Base-by-base conservation (phyloP, 2,888 invertebrate genomes). In the Rhimphoctona megacephalus region DNA sequence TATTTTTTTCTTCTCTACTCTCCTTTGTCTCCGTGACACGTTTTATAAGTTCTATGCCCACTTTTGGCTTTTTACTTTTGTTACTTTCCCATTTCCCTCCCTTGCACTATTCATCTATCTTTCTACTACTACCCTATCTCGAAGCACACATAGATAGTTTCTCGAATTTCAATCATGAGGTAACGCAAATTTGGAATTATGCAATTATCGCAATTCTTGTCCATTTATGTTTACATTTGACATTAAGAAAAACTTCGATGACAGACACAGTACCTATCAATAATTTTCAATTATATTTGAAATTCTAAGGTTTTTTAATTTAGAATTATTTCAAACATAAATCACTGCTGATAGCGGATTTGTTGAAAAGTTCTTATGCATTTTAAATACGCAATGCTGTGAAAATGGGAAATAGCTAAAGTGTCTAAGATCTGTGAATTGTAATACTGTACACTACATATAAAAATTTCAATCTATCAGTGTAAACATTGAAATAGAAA, bases 111-210 rank as follows among this genome's bases (percentile, higher is more conserved):
- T 30, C 19, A 33, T 52, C 33, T 57, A n/a, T 36, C 17, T 61
- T 22, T 9, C n/a, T 33, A 43, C 61, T n/a, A 19, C 46, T 19
- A 7, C 22, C 3, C 19, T 61, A 39, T 17, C 8, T 52, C 64
- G n/a, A 11, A n/a, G 17, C 36, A 78, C 14, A 74, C n/a, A 39
- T 54, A 43, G 39, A 57, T 33, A 66, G 76, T 80, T 70, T 73
- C 61, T 52, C 33, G 30, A 81, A 57, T 69, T 85, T 85, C 84
- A 84, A 77, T 80, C 57, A 39, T 64, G 61, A 52, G 33, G 69
- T 33, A 22, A 72, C 25, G 36, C 69, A 30, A 76, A 43, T 79
- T 79, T 46, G 82, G 79, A 73, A 73, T 78, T 78, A 73, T 43
- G 30, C 69, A 61, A 25, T 30, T 19, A 22, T 64, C 64, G 30